Conservation (phyloP, 2,113 vertebrate genomes). For the Rhea pennata region DNA sequence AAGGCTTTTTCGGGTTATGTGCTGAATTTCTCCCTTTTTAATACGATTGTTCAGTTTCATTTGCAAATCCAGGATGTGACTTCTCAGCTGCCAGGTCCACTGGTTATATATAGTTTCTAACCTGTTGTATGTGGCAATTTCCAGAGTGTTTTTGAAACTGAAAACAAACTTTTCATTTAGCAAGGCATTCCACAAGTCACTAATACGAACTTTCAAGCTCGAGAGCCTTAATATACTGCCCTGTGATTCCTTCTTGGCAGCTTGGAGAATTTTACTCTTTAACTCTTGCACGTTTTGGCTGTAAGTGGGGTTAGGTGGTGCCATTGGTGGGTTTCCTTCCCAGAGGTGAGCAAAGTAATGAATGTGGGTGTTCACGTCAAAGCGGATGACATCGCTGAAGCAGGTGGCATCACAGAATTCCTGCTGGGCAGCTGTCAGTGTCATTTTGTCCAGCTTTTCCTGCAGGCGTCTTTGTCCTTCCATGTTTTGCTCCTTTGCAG, state of each 20-base stretch:
- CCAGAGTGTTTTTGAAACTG: slow-evolving; percentile 71
- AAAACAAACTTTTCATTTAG: slow-evolving; percentile 75
- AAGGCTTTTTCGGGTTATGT: not conserved
- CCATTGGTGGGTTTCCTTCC: slow-evolving; percentile 75
- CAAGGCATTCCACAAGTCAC: slow-evolving; percentile 68
- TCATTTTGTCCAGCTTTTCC: slow-evolving; percentile 70
- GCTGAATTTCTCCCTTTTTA: slow-evolving; percentile 40
- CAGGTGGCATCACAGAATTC: slow-evolving; percentile 48
- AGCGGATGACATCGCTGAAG: slow-evolving; percentile 72
- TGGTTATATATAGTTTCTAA: slow-evolving; percentile 65
- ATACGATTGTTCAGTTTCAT: slow-evolving; percentile 61
- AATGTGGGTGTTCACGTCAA: slow-evolving; percentile 64
- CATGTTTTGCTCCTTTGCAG: slow-evolving; percentile 63
- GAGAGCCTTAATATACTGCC: slow-evolving; percentile 47
- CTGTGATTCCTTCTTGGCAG: slow-evolving; percentile 25
- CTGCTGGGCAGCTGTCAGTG: slow-evolving; percentile 60
- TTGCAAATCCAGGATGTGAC: slow-evolving; percentile 49
- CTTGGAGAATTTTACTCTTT: slow-evolving; percentile 45
- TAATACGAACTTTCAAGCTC: slow-evolving; percentile 38
- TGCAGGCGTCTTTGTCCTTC: slow-evolving; percentile 47
- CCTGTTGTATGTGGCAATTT: slow-evolving; percentile 67
- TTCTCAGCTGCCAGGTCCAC: slow-evolving; percentile 72
- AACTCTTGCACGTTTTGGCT: slow-evolving; percentile 72
- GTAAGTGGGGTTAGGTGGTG: slow-evolving; percentile 67
- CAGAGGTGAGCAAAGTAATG: slow-evolving; percentile 73